Conservation (phyloP, 2,113 vertebrate genomes). For the Epinephelus cyanopodus region DNA sequence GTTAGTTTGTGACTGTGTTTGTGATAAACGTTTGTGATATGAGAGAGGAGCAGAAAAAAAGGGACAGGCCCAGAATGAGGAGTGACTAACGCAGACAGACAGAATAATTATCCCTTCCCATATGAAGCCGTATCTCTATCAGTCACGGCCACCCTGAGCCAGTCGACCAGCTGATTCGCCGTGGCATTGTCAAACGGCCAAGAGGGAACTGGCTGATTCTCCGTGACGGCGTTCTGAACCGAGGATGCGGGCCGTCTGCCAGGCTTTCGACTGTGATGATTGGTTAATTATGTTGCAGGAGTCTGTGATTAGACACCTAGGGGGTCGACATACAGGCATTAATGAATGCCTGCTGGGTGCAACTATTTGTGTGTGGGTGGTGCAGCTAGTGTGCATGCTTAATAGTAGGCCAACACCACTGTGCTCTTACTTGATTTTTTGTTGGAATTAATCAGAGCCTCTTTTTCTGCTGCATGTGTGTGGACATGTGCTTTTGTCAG, state of each 20-base stretch:
- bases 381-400: not conserved
- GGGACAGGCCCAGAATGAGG: constrained; percentile 27
- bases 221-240: constrained; percentile 54
- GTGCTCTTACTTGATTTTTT: constrained; percentile 28
- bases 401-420: constrained; percentile 31
- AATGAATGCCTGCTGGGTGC: constrained; percentile 61
- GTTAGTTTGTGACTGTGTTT: constrained; percentile 13
- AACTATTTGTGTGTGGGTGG: constrained; percentile 20
- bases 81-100: constrained; percentile 63
- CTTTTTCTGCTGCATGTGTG: constrained; percentile 17
- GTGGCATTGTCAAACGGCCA: constrained; percentile 49
- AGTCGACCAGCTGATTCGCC: constrained; percentile 61
- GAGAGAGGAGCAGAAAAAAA: constrained; percentile 5
- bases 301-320: constrained; percentile 70
- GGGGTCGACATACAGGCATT: constrained; percentile 50
- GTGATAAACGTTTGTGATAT: not conserved
- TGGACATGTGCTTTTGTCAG: constrained; percentile 36
- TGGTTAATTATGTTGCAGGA: constrained; percentile 74
- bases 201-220: constrained; percentile 56
- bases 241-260: constrained; percentile 48
- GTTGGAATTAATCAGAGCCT: constrained; percentile 28
- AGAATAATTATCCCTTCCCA: constrained; percentile 69
- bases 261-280: constrained; percentile 60
- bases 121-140: constrained; percentile 56
- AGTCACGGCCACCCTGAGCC: constrained; percentile 64